Percentiles rank a stretch among this genome's conserved stretches.
phyloP scores from a whole-genome alignment of 2,888 invertebrate species.

The Schizaphis graminum region DNA sequence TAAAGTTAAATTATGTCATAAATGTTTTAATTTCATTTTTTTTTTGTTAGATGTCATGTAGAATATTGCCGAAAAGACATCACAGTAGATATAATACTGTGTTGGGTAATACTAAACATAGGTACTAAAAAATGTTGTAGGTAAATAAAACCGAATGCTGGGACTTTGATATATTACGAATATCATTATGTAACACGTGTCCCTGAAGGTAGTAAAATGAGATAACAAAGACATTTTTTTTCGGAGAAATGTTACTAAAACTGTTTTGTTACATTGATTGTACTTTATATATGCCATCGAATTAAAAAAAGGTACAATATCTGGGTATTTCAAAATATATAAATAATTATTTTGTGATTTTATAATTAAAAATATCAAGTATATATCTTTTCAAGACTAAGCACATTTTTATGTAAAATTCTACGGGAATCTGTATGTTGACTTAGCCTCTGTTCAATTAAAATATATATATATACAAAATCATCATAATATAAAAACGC shows the following conservation, averaged over 20 bases:
- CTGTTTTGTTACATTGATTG: not conserved
- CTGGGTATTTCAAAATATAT: not conserved
- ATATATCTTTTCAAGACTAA: too few relatives aligned
- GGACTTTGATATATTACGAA: not conserved
- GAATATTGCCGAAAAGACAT: not conserved
- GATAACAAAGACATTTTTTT: not conserved
- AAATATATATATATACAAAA: too few relatives aligned
- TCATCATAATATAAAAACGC: too few relatives aligned
- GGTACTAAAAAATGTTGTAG: not conserved
- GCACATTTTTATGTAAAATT: not conserved
- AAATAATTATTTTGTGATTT: not conserved
- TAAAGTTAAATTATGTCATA: not conserved
- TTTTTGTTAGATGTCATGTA: not conserved
- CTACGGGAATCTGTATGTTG: not conserved
- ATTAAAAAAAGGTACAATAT: not conserved
- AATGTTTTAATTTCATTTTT: not conserved
- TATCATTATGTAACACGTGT: not conserved
- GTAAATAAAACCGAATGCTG: not conserved
- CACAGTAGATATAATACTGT: not conserved
- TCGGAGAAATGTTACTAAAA: not conserved
- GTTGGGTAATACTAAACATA: not conserved
- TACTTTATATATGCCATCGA: not conserved
- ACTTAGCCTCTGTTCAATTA: not conserved
- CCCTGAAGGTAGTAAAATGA: not conserved
- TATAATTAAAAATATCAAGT: not conserved